Percentiles rank a stretch among this genome's conserved stretches.
phyloP scores from a whole-genome alignment of 2,113 vertebrate species.

The Perca fluviatilis region DNA sequence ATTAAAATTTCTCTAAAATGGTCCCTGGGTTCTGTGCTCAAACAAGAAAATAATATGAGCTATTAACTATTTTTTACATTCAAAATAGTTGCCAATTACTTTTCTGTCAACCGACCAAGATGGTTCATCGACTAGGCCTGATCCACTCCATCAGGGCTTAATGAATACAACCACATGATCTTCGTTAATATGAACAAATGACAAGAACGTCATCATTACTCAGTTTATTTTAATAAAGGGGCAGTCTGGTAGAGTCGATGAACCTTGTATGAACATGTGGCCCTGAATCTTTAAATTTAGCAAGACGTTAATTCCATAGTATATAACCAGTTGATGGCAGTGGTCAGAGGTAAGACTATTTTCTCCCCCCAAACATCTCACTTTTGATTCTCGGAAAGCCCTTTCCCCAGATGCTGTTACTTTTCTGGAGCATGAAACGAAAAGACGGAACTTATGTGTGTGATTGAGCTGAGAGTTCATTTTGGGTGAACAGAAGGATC shows the following conservation, averaged over 20 bases:
- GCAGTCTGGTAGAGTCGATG: constrained; percentile 9
- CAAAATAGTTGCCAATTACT: no score
- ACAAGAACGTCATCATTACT: neutral
- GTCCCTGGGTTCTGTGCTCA: neutral
- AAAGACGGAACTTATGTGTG: constrained; percentile 25
- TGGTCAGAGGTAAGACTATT: constrained; percentile 1
- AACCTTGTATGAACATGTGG: constrained; percentile 15
- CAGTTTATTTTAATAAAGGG: constrained; percentile 9
- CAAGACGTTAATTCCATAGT: neutral
- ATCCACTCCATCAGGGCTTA: no score
- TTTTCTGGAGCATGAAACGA: constrained; percentile 46
- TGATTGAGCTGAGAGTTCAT: constrained; percentile 30
- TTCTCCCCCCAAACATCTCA: neutral
- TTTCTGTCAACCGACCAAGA: no score
- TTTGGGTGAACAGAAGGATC: constrained; percentile 10
- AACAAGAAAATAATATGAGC: neutral
- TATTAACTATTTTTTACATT: neutral
- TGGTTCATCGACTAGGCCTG: no score
- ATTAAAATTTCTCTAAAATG: neutral
- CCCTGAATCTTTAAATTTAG: constrained; percentile 20
- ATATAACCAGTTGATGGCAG: neutral
- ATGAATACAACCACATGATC: no score
- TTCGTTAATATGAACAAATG: no score
- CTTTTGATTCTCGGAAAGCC: constrained; percentile 20
- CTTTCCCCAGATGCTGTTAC: neutral